phyloP scores from a whole-genome alignment of 1,140 invertebrate species.

The Homalodisca vitripennis region DNA sequence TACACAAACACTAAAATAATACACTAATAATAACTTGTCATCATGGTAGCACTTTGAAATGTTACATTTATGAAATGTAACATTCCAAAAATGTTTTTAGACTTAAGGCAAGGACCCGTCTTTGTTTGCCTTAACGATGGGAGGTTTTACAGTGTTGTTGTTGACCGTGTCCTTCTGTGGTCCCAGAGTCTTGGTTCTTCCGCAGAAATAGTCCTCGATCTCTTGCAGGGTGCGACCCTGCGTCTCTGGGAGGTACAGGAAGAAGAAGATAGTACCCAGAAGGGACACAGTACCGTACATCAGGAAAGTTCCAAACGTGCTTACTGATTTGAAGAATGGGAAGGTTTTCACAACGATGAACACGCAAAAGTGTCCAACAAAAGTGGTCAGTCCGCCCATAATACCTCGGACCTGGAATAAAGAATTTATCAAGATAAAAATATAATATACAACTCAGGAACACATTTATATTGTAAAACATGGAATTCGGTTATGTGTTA shows the following conservation, averaged over 20 bases:
- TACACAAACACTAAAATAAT: too few species aligned
- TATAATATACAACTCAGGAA: too few species aligned
- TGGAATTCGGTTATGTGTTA: too few species aligned
- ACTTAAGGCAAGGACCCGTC: conserved; percentile 30
- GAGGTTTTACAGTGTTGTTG: conserved; percentile 32
- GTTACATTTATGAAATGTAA: conserved; percentile 23
- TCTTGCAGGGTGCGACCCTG: conserved; percentile 74
- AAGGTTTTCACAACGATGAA: conserved; percentile 70
- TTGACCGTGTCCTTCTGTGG: neutral
- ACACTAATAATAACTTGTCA: conserved; percentile 17
- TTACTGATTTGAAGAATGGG: conserved; percentile 53
- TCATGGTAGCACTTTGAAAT: neutral
- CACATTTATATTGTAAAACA: too few species aligned
- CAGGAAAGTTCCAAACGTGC: conserved; percentile 60
- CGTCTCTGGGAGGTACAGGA: conserved; percentile 74
- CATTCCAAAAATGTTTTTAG: conserved; percentile 5
- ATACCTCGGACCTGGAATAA: conserved; percentile 64
- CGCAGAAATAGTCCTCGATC: conserved; percentile 69
- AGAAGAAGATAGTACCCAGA: conserved; percentile 56
- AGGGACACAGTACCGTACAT: conserved; percentile 62
- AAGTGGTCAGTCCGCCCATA: conserved; percentile 65
- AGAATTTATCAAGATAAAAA: too few species aligned
- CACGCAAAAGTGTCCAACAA: conserved; percentile 60
- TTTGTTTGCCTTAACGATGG: conserved; percentile 34
- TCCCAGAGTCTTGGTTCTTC: conserved; percentile 49